Evolutionary conservation across 1,140 invertebrate species (phyloP).

Genomic region (Stegodyphus mimosarum): DNA sequence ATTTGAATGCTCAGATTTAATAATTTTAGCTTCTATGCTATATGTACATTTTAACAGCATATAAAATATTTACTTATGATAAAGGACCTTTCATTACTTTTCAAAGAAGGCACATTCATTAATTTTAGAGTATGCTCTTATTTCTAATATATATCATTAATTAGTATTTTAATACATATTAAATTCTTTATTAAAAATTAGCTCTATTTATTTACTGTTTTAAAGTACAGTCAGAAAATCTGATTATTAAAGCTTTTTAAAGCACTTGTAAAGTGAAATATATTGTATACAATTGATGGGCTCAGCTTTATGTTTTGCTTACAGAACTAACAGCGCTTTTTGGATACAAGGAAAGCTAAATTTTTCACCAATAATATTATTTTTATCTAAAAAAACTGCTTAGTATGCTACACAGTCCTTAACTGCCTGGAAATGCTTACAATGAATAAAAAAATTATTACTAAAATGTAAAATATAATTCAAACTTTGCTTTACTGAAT

Average conservation of each 20-base stretch:
- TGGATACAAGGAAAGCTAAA: too few species aligned
- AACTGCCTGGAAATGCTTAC: too few species aligned
- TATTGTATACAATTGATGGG: not conserved
- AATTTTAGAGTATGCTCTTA: not conserved
- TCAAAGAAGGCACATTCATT: conserved; percentile 31
- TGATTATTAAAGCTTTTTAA: not conserved
- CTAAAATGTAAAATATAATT: too few species aligned
- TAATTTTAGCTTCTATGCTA: not conserved
- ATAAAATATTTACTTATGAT: conserved; percentile 21
- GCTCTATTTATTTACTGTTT: not conserved
- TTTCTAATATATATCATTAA: not conserved
- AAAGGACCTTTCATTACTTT: conserved; percentile 1
- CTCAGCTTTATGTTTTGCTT: too few species aligned
- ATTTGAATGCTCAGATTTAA: not conserved
- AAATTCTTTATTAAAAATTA: not conserved
- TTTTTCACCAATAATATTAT: too few species aligned
- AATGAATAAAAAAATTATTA: too few species aligned
- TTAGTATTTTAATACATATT: not conserved
- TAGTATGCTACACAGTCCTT: too few species aligned
- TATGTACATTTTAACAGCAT: conserved; percentile 34
- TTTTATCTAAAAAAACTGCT: too few species aligned
- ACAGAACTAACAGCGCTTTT: too few species aligned
- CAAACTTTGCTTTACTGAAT: too few species aligned
- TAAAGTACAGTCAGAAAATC: not conserved
- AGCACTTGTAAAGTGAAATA: not conserved